phyloP scores from a whole-genome alignment of 2,888 invertebrate genomes.

The Zygaena filipendulae region DNA sequence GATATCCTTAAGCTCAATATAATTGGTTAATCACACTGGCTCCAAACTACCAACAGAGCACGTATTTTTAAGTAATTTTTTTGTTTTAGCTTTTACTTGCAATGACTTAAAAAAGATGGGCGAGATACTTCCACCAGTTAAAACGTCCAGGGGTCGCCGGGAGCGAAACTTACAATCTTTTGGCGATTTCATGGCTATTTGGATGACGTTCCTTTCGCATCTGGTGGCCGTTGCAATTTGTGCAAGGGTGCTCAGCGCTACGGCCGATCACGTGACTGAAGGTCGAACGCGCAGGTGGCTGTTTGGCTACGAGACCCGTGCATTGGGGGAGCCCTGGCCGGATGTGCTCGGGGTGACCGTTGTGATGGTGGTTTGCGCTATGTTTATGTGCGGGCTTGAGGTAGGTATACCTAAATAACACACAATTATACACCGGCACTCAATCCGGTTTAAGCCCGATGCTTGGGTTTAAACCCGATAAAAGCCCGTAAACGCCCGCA shows the following conservation, averaged over 20 bases:
- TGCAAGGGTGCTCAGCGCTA: conserved; percentile 70
- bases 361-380: conserved; percentile 67
- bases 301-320: conserved; percentile 68
- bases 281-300: conserved; percentile 70
- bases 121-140: conserved; percentile 45
- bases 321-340: conserved; percentile 72
- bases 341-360: conserved; percentile 72
- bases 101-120: conserved; percentile 47
- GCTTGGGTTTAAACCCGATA: no score
- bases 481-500: no score
- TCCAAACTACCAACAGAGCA: no score
- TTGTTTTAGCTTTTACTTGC: conserved; percentile 50
- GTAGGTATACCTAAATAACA: no score
- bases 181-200: conserved; percentile 67
- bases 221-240: conserved; percentile 71
- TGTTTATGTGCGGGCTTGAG: conserved; percentile 74
- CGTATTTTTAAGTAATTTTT: no score
- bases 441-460: no score
- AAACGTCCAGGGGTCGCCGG: conserved; percentile 43
- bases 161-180: conserved; percentile 61
- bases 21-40: no score
- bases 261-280: conserved; percentile 71
- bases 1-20: no score
- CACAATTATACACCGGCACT: background rate
- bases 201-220: conserved; percentile 70